Conservation (phyloP, 2,888 invertebrate species). For the Lasioglossum vierecki region DNA sequence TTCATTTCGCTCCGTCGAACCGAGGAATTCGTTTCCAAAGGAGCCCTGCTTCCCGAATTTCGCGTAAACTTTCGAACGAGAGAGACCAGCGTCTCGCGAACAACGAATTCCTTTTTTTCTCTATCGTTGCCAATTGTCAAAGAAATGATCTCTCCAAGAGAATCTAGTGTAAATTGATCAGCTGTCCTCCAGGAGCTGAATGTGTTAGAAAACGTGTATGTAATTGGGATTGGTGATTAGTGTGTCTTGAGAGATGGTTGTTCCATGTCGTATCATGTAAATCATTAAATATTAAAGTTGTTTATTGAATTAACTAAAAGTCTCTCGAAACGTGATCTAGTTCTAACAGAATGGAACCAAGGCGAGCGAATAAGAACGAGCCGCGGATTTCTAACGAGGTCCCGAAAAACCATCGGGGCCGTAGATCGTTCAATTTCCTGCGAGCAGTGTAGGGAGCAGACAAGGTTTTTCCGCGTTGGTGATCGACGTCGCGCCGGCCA, state of each 20-base stretch:
- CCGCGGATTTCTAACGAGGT: background rate
- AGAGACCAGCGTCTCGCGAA: background rate
- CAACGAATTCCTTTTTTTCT: background rate
- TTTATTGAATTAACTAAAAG: too few relatives aligned
- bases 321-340: too few relatives aligned
- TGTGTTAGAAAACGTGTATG: too few relatives aligned
- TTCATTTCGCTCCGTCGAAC: conserved; percentile 41
- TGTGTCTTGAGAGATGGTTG: too few relatives aligned
- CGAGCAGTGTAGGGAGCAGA: background rate
- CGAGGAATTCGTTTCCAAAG: conserved; percentile 37
- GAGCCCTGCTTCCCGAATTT: conserved; percentile 11
- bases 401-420: background rate
- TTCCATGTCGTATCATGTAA: too few relatives aligned
- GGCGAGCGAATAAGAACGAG: background rate
- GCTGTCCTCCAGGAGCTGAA: background rate
- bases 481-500: conserved; percentile 27
- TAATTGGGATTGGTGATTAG: too few relatives aligned
- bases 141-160: background rate
- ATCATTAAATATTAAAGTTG: too few relatives aligned
- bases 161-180: background rate
- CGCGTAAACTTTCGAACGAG: background rate
- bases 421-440: conserved; percentile 33
- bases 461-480: conserved; percentile 14
- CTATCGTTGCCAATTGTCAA: background rate
- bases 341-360: background rate